A percentile compares a stretch with the other conserved stretches of the same genome.
phyloP scores from a whole-genome alignment of 53 echinoderm and acorn worm species.

The Hippasteria phrygiana region DNA sequence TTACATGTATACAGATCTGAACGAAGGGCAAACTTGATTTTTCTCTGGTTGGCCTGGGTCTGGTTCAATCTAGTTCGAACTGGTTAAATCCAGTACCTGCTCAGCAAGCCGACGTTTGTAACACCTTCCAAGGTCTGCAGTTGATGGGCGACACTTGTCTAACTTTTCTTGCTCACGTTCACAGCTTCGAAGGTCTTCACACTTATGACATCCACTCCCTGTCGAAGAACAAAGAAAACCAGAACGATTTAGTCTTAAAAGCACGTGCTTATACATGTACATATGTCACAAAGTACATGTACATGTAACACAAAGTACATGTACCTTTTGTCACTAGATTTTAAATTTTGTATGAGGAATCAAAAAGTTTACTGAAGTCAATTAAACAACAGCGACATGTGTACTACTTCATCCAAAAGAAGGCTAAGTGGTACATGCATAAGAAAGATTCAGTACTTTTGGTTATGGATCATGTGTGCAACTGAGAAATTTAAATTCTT shows the following conservation, averaged over 20 bases:
- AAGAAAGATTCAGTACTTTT: too few species aligned
- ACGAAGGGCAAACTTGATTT: conserved; percentile 3
- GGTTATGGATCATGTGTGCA: too few species aligned
- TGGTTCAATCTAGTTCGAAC: neutral
- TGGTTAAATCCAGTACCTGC: neutral
- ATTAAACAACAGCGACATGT: too few species aligned
- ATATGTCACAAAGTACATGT: neutral
- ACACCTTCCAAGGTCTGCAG: neutral
- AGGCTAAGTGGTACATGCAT: too few species aligned
- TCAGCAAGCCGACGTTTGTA: neutral
- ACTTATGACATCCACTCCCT: neutral
- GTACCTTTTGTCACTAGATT: too few species aligned
- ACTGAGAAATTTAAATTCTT: too few species aligned
- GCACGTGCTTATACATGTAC: neutral
- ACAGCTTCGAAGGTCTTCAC: neutral
- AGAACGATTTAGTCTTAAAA: neutral
- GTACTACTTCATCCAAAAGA: too few species aligned
- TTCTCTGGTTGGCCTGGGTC: conserved; percentile 3
- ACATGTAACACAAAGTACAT: neutral
- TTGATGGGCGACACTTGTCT: neutral
- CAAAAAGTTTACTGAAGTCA: too few species aligned
- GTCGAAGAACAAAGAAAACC: neutral
- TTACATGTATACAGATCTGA: neutral
- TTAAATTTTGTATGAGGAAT: too few species aligned
- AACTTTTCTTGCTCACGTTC: neutral